Evolutionary conservation across 35 echinoderm and acorn worm species (phyloP).

Genomic region (Stichopus chloronotus): DNA sequence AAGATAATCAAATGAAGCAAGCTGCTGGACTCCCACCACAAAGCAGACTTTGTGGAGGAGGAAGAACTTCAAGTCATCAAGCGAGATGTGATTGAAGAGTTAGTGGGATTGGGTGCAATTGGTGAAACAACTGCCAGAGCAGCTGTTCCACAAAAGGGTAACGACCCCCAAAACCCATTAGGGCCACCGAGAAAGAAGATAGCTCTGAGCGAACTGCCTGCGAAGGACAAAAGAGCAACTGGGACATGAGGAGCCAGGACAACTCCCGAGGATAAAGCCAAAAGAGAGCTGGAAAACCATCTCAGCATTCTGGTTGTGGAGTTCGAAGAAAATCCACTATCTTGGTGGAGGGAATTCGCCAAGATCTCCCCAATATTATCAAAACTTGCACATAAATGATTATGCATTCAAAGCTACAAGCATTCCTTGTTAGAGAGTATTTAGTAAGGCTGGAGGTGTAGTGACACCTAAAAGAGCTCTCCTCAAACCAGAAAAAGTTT

Average conservation of each 20-base stretch:
- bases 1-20: neutral
- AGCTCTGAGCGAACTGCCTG: neutral
- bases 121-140: neutral
- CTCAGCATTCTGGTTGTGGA: neutral
- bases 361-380: neutral
- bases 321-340: neutral
- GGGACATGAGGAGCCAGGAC: too few relatives aligned
- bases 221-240: neutral
- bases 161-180: neutral
- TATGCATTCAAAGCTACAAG: constrained; percentile 50
- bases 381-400: constrained; percentile 40
- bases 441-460: constrained; percentile 61
- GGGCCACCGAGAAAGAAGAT: neutral
- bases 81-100: neutral
- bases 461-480: constrained; percentile 34
- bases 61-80: neutral
- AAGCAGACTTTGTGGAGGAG: constrained; percentile 17
- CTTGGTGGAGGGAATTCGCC: constrained; percentile 9
- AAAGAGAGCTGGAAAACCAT: neutral
- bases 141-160: neutral
- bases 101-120: neutral
- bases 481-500: constrained; percentile 53
- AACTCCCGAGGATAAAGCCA: constrained; percentile 6
- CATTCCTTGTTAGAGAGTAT: constrained; percentile 53
- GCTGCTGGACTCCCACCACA: constrained; percentile 4